Base-by-base conservation (phyloP, 2,113 vertebrate species). In the Microtus pennsylvanicus region DNA sequence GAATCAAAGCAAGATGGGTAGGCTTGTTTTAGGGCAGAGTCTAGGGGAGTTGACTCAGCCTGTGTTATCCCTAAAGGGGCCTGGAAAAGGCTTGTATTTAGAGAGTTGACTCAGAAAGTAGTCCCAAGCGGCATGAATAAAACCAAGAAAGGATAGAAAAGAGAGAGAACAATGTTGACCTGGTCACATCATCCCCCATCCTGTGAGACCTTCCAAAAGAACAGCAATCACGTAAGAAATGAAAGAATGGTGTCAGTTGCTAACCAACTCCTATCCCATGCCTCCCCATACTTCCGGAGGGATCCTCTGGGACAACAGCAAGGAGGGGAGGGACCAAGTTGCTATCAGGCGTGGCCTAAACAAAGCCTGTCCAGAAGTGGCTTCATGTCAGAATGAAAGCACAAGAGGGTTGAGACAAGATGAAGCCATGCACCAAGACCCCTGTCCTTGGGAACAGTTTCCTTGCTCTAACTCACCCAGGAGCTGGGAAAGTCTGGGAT, bases 31-130 rank as follows among this genome's bases (percentile, higher is more conserved):
- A 38, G 47, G 38, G 42, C 24, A 75, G 22, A 90, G 21, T 88
- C 58, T 16, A 3, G 33, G 50, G 19, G 4, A 22, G 3, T 76
- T 81, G 13, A 63, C 77, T 95, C 33, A 86, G 76, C 30, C 47
- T 76, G 2, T 2, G 0, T 76, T 83, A 5, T 91, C 22, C 26
- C 24, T 45, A 94, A 80, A 76, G 45, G 42, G 93, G 33, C 5
- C 4, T 94, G n/a, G 58, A 3, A 16, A 63, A 88, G 22, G 69
- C 1, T 22, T 77, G 4, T 63, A 3, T 63, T 3, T 28, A 92
- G 13, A 33, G 38, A 72, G 65, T 9, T 95, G 87, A 90, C 77
- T 88, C 69, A 92, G 6, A 89, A 61, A 85, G 52, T 86, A 80
- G 87, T 67, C 26, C 19, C 47, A 83, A 42, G 13, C 21, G 61